Evolutionary conservation across 2,888 invertebrate genomes (phyloP).

Genomic region (Spisula subtruncata): DNA sequence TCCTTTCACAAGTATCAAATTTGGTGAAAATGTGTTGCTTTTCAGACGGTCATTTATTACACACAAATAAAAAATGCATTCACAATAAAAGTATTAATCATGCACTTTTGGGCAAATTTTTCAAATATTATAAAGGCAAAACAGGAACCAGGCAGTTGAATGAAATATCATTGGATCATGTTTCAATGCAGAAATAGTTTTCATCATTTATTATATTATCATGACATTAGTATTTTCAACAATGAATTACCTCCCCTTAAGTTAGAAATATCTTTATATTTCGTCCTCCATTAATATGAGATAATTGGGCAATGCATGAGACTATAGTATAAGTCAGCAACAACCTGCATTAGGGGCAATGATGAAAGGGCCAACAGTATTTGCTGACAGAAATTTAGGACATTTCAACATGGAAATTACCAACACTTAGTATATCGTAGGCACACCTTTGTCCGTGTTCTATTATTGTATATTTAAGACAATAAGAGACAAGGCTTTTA

Average conservation of each 20-base stretch:
- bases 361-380: too few species aligned
- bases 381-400: too few species aligned
- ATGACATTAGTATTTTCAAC: background rate
- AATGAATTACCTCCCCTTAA: background rate
- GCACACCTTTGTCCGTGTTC: too few species aligned
- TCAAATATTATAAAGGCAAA: conserved; percentile 6
- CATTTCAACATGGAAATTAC: too few species aligned
- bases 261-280: background rate
- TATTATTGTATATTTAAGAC: too few species aligned
- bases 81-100: background rate
- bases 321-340: too few species aligned
- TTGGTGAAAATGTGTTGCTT: conserved; percentile 6
- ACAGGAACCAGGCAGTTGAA: background rate
- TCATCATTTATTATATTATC: background rate
- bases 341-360: too few species aligned
- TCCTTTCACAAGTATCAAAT: conserved; percentile 15
- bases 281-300: too few species aligned
- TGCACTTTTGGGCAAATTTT: background rate
- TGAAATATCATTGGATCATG: conserved; percentile 11
- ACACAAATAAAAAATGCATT: conserved; percentile 13
- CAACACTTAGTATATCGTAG: too few species aligned
- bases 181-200: background rate
- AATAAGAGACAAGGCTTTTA: too few species aligned
- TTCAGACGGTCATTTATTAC: conserved; percentile 1
- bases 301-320: too few species aligned